phyloP scores from a whole-genome alignment of 2,113 vertebrate species.

The Coptodon bakossiorum region DNA sequence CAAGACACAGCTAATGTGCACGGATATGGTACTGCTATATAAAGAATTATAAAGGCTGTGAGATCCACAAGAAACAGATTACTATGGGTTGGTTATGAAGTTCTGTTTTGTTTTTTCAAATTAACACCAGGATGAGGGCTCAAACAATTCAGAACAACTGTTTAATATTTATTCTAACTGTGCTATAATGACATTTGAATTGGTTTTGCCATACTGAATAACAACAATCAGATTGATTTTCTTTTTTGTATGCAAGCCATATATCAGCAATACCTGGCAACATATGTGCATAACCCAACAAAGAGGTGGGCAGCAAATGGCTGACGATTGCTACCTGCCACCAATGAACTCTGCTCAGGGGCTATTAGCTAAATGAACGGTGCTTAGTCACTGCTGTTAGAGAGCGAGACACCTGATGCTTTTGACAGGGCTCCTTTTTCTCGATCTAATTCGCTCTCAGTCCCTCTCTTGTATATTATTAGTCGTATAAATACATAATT shows the following conservation, averaged over 20 bases:
- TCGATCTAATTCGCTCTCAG: neutral
- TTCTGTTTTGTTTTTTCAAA: neutral
- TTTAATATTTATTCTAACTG: neutral
- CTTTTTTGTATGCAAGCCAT: neutral
- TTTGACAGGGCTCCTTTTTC: neutral
- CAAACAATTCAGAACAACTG: neutral
- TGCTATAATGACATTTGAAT: neutral
- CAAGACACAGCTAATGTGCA: neutral
- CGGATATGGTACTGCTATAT: neutral
- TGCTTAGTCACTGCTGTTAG: slow-evolving; percentile 11
- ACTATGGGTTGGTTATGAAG: neutral
- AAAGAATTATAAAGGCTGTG: neutral
- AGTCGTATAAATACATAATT: neutral
- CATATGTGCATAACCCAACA: neutral
- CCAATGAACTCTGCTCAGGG: neutral
- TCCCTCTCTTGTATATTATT: neutral
- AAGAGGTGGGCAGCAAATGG: neutral
- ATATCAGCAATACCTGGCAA: neutral
- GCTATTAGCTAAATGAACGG: slow-evolving; percentile 12
- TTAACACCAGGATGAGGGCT: neutral
- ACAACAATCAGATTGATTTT: neutral
- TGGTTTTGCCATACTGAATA: neutral
- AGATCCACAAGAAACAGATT: neutral
- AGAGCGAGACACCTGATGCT: neutral
- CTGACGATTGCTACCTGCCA: neutral